Evolutionary conservation across 2,888 invertebrate species (phyloP).

Genomic region (Chrysolina haemoptera): DNA sequence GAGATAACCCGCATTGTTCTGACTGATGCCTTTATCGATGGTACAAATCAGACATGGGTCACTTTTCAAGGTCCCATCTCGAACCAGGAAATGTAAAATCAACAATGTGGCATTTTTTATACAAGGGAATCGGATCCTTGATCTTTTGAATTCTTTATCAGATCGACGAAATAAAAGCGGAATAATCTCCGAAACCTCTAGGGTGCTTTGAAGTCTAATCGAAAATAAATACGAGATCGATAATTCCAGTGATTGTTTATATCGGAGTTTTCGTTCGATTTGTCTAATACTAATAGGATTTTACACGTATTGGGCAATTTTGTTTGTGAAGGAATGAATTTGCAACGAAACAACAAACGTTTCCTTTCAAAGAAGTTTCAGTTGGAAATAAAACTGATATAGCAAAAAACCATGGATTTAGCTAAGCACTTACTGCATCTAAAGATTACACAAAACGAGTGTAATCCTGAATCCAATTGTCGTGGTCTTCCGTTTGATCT

Average conservation of each 20-base stretch:
- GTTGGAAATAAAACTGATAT: slow-evolving; percentile 33
- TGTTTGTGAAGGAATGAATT: slow-evolving; percentile 44
- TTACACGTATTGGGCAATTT: slow-evolving; percentile 62
- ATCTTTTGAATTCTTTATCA: slow-evolving; percentile 65
- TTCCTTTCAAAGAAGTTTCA: slow-evolving; percentile 30
- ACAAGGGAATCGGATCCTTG: slow-evolving; percentile 52
- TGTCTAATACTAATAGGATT: slow-evolving; percentile 64
- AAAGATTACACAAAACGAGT: neutral
- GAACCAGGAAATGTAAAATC: slow-evolving; percentile 60
- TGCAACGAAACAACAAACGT: slow-evolving; percentile 46
- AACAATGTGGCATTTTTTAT: slow-evolving; percentile 63
- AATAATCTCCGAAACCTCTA: slow-evolving; percentile 66
- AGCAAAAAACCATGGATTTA: neutral
- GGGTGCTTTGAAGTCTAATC: slow-evolving; percentile 68
- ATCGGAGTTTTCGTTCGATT: slow-evolving; percentile 54
- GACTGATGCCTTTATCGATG: slow-evolving; percentile 51
- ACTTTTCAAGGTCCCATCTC: slow-evolving; percentile 54
- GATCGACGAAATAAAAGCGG: slow-evolving; percentile 62
- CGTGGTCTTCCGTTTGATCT: too few species aligned
- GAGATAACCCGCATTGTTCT: slow-evolving; percentile 50
- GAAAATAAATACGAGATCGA: slow-evolving; percentile 65
- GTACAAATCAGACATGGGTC: slow-evolving; percentile 58
- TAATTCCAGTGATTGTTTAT: slow-evolving; percentile 55
- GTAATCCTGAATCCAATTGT: neutral
- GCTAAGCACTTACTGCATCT: neutral